Evolutionary conservation across 1,140 invertebrate species (phyloP), one percentile per base, ranked within the genome.

Genomic region (Cyphomyrmex costatus): DNA sequence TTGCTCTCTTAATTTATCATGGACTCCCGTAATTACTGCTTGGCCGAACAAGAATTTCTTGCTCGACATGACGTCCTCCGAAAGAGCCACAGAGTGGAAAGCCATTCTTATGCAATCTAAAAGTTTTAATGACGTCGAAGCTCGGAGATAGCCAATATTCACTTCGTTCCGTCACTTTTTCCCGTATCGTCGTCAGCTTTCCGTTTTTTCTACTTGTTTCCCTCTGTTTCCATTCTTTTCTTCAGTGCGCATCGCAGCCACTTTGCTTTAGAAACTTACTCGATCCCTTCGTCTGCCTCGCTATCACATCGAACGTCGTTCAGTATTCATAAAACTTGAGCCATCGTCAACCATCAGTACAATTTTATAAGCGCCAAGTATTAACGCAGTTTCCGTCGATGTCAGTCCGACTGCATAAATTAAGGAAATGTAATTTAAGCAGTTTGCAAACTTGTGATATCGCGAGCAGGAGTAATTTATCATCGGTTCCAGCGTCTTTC

Each of bases 41-140:
- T 76, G 84, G 84, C 61, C 77, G 79, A 77, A 78, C 86, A 85
- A 60, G 90, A 92, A 87, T 89, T 92, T 91, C 87, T 92, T 89
- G 83, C 85, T 60, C 73, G 86, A 89, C 85, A 87, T 89, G 86
- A 88, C 87, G 89, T 83, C 36, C 79, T 76, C 46, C 63, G 85
- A 82, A n/a, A 73, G 73, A 86, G 77, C 46, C 56, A 42, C 60
- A 76, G 86, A 90, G 82, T 85, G 86, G 87, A 89, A 91, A 92
- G 88, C 93, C 89, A 95, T 94, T 95, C 94, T 95, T 95, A 92
- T 93, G 93, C 94, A 95, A 95, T 95, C 90, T 95, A 94, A 95
- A 95, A 94, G 94, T 95, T 95, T 95, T 95, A 95, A 95, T 94
- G 94, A 95, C 93, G 92, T 91, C 91, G 92, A 92, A 91, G 90